phyloP scores from a whole-genome alignment of 2,113 vertebrate species.

The Oxyura jamaicensis region DNA sequence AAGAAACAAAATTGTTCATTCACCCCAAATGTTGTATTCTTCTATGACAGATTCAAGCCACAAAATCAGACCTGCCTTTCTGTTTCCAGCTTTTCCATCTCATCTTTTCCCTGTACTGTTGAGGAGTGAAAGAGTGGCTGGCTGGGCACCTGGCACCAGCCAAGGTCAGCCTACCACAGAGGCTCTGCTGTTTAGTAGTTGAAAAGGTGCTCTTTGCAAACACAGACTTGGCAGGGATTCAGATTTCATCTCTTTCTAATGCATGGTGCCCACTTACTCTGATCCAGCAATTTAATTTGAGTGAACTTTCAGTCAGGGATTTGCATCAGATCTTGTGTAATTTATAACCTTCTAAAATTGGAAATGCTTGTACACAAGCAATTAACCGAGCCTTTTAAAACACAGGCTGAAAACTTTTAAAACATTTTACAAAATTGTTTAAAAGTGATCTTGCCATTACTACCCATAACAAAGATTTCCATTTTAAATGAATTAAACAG shows the following conservation, averaged over 20 bases:
- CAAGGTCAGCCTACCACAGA: neutral
- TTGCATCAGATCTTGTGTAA: neutral
- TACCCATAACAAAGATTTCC: neutral
- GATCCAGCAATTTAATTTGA: neutral
- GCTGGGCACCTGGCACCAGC: slow-evolving; percentile 3
- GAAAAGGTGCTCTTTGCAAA: neutral
- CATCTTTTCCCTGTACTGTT: neutral
- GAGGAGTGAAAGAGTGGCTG: neutral
- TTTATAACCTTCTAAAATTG: neutral
- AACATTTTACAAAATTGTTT: neutral
- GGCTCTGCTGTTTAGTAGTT: neutral
- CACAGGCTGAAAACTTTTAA: neutral
- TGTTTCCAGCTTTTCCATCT: neutral
- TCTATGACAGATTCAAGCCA: neutral
- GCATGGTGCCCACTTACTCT: neutral
- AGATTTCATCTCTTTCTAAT: neutral
- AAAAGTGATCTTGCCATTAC: neutral
- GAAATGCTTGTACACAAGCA: neutral
- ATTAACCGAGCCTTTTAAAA: neutral
- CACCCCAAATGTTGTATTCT: neutral
- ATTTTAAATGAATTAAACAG: neutral
- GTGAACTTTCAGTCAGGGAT: neutral
- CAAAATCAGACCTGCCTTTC: neutral
- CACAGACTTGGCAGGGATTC: neutral
- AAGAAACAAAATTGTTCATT: neutral